A percentile compares a stretch with the other conserved stretches of the same genome.
phyloP scores from a whole-genome alignment of 2,888 invertebrate species.

The Hemistola chrysoprasaria region DNA sequence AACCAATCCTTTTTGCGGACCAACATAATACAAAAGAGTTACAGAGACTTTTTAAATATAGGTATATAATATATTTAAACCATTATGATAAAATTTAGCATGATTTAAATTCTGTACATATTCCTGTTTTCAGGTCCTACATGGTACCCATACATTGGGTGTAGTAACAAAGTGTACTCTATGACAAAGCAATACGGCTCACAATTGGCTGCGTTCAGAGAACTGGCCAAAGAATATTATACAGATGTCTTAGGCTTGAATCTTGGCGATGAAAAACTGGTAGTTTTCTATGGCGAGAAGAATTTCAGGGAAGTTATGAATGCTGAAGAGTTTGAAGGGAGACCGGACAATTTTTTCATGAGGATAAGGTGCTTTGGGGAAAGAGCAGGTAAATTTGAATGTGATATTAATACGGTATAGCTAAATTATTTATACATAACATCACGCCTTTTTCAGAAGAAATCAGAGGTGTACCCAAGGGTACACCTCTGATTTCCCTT shows the following conservation, averaged over 20 bases:
- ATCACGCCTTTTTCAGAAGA: too few relatives aligned
- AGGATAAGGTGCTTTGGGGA: constrained; percentile 81
- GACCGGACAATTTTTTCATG: constrained; percentile 84
- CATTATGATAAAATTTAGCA: too few relatives aligned
- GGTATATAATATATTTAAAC: too few relatives aligned
- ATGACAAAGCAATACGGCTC: constrained; percentile 21
- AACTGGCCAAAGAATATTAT: constrained; percentile 63
- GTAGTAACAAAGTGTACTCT: constrained; percentile 11
- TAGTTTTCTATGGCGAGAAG: constrained; percentile 77
- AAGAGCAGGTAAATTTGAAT: constrained; percentile 79
- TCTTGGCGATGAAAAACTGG: constrained; percentile 76
- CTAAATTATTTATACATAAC: too few relatives aligned
- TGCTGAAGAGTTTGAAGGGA: constrained; percentile 81
- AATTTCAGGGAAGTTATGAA: constrained; percentile 76
- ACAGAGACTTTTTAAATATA: too few relatives aligned
- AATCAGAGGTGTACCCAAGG: too few relatives aligned
- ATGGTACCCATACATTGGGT: constrained; percentile 22
- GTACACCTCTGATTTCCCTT: too few relatives aligned
- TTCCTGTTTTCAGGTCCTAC: constrained; percentile 15
- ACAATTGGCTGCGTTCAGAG: constrained; percentile 77
- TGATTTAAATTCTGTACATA: too few relatives aligned
- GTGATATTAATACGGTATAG: too few relatives aligned
- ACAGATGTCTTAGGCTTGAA: constrained; percentile 82
- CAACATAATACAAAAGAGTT: too few relatives aligned
- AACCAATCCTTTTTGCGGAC: too few relatives aligned